Percentiles rank a stretch among this genome's conserved stretches.
Conservation (phyloP, 2,797 vertebrate species). For the Scyliorhinus canicula region DNA sequence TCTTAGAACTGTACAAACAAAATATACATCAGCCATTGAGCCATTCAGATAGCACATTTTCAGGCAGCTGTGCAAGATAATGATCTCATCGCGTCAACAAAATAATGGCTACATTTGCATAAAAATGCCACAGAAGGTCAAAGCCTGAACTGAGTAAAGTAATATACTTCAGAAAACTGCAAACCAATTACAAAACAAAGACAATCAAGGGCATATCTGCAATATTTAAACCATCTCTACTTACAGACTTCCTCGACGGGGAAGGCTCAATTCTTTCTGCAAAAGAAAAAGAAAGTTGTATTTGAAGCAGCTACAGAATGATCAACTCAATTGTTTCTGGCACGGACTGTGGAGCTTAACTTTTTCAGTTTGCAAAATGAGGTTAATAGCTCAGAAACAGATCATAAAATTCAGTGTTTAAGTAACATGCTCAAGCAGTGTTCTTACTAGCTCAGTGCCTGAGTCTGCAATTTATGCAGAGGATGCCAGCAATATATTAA, state of each 20-base stretch:
- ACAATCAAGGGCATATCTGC: background rate
- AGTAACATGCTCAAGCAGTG: background rate
- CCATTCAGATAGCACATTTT: background rate
- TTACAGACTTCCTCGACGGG: slow-evolving; percentile 96
- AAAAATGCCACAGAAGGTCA: background rate
- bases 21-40: background rate
- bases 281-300: slow-evolving; percentile 51
- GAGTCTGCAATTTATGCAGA: background rate
- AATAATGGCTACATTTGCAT: slow-evolving; percentile 1
- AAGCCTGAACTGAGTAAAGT: background rate
- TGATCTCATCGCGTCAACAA: background rate
- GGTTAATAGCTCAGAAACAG: background rate
- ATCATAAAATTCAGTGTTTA: background rate
- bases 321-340: background rate
- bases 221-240: slow-evolving; percentile 58
- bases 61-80: background rate
- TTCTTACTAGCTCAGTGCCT: background rate
- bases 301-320: background rate
- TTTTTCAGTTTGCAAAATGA: background rate
- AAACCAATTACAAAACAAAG: background rate
- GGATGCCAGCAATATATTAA: background rate
- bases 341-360: background rate
- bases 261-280: slow-evolving; percentile 97
- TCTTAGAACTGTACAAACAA: background rate
- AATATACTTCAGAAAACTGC: background rate